Percentiles rank a stretch among this genome's conserved stretches.
These are phyloP conservation scores for Nematolebias whitei DNA, from an alignment of 2,113 vertebrate genomes.

Conservation along the genomic window DNA sequence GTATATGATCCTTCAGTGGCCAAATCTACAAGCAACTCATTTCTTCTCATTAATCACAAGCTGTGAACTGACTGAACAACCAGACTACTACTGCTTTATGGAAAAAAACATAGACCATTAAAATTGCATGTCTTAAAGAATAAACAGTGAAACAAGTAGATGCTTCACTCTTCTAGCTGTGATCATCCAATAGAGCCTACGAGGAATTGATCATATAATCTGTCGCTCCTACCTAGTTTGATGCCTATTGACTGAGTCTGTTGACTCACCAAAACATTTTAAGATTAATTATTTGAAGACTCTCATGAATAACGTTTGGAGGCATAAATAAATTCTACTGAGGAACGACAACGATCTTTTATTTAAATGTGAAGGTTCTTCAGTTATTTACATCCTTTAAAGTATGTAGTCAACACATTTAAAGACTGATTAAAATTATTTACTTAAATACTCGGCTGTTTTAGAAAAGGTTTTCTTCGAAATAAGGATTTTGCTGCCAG, in stretches of 20 bases:
- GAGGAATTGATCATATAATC: background rate
- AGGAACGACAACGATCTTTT: background rate
- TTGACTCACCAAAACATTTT: background rate
- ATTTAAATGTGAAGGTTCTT: background rate
- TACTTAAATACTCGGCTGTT: background rate
- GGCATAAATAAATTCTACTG: background rate
- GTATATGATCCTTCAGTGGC: background rate
- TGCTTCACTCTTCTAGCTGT: background rate
- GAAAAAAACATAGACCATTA: no score
- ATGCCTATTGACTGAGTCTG: background rate
- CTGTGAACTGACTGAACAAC: background rate
- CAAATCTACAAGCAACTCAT: background rate
- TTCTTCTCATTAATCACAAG: background rate
- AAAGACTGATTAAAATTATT: background rate
- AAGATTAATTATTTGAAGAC: background rate
- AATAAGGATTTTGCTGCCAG: slow-evolving; percentile 32
- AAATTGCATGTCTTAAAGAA: background rate
- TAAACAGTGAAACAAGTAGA: background rate
- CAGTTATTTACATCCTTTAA: background rate
- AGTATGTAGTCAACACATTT: background rate
- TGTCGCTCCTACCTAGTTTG: background rate
- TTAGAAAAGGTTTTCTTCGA: background rate
- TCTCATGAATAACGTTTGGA: background rate
- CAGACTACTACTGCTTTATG: background rate
- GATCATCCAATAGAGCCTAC: background rate